Conservation (phyloP, 53 echinoderm and acorn worm species). For the Stichopus horrens region DNA sequence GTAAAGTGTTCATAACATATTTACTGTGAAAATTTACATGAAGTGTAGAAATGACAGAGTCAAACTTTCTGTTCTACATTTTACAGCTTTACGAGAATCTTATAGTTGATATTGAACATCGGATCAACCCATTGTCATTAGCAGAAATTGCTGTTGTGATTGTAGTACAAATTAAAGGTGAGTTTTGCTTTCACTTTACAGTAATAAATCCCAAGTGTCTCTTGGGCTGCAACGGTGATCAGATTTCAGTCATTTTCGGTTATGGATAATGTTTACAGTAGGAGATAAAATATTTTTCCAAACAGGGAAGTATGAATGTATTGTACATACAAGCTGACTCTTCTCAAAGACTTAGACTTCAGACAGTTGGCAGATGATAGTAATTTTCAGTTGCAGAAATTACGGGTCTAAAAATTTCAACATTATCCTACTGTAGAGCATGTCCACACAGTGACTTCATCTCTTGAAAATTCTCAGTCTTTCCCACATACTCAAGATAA, state of each 20-base stretch:
- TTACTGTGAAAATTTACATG: neutral
- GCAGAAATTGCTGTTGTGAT: slow-evolving; percentile 83
- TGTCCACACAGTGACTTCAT: too few relatives aligned
- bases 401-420: too few relatives aligned
- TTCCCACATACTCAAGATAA: too few relatives aligned
- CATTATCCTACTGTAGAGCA: too few relatives aligned
- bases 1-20: neutral
- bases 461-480: too few relatives aligned
- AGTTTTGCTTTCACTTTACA: neutral
- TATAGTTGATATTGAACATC: slow-evolving; percentile 90
- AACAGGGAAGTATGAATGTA: too few relatives aligned
- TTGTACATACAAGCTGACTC: too few relatives aligned
- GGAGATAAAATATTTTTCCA: neutral
- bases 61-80: neutral
- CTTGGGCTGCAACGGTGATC: neutral
- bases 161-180: slow-evolving; percentile 86
- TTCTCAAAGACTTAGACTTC: too few relatives aligned
- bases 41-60: neutral
- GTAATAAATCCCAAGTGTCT: neutral
- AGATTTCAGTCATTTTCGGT: neutral
- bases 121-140: slow-evolving; percentile 90
- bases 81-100: slow-evolving; percentile 89
- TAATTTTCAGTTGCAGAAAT: too few relatives aligned
- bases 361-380: too few relatives aligned
- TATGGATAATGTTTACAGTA: neutral